Evolutionary conservation across 2,888 invertebrate genomes (phyloP).

Genomic region (Tachina lurida): DNA sequence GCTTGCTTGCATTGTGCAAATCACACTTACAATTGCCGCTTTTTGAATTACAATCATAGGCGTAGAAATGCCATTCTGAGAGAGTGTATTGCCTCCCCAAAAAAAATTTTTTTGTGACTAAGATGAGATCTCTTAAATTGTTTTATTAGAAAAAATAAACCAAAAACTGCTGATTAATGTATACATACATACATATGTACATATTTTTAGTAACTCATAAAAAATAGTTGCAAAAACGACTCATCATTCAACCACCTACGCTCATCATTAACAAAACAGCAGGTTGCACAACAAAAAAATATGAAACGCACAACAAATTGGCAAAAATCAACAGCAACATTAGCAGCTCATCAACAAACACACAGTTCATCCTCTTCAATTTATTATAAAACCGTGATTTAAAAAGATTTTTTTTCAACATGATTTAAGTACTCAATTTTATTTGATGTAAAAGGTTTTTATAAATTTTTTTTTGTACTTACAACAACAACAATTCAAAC

Average conservation of each 20-base stretch:
- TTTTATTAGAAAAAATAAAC: no score
- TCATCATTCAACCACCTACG: constrained; percentile 5
- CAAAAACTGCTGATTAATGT: no score
- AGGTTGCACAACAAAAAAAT: constrained; percentile 17
- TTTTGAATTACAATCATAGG: no score
- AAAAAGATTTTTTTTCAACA: neutral
- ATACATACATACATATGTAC: no score
- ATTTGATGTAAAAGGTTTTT: constrained; percentile 7
- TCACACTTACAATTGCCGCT: no score
- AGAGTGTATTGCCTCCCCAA: no score
- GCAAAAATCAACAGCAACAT: constrained; percentile 13
- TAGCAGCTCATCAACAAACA: constrained; percentile 3
- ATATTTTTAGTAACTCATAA: no score
- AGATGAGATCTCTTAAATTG: no score
- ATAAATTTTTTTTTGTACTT: neutral
- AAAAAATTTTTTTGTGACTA: no score
- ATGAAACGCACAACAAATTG: constrained; percentile 32
- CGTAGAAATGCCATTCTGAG: no score
- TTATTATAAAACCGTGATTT: neutral
- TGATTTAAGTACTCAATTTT: constrained; percentile 16
- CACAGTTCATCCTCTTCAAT: neutral
- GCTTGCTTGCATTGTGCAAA: no score
- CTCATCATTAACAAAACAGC: constrained; percentile 18
- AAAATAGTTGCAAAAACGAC: no score
- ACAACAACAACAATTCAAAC: neutral